Evolutionary conservation across 2,888 invertebrate species (phyloP).

Genomic region (Hedya salicella): DNA sequence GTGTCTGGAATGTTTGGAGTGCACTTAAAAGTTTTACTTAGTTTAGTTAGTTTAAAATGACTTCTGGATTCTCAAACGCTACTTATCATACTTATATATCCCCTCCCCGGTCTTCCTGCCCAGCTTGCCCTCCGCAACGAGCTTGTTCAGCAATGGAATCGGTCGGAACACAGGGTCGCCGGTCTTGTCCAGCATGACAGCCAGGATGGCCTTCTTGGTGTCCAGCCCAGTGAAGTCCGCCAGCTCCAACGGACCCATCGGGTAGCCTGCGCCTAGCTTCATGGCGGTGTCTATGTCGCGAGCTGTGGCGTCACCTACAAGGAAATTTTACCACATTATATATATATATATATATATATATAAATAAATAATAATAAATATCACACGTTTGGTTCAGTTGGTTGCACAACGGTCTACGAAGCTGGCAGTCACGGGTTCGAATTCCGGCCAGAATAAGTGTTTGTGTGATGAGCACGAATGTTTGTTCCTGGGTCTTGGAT

Average conservation of each 20-base stretch:
- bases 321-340: background rate
- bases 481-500: too few species aligned
- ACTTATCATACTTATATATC: conserved; percentile 87
- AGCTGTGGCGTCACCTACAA: conserved; percentile 87
- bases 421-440: too few species aligned
- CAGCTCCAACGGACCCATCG: conserved; percentile 95
- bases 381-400: too few species aligned
- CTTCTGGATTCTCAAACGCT: background rate
- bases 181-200: conserved; percentile 88
- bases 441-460: too few species aligned
- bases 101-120: conserved; percentile 93
- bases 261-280: conserved; percentile 94
- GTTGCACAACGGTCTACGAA: too few species aligned
- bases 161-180: conserved; percentile 77
- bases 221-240: conserved; percentile 94
- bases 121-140: conserved; percentile 90
- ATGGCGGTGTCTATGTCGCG: conserved; percentile 93
- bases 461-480: too few species aligned
- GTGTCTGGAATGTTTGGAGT: too few species aligned
- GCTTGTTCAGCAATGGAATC: conserved; percentile 84
- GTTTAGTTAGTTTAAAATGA: too few species aligned
- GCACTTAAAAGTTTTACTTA: too few species aligned
- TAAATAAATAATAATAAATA: too few species aligned
- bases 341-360: background rate
- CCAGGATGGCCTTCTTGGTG: conserved; percentile 84